Evolutionary conservation across 2,113 vertebrate genomes (phyloP).

Genomic region (Alethe diademata): DNA sequence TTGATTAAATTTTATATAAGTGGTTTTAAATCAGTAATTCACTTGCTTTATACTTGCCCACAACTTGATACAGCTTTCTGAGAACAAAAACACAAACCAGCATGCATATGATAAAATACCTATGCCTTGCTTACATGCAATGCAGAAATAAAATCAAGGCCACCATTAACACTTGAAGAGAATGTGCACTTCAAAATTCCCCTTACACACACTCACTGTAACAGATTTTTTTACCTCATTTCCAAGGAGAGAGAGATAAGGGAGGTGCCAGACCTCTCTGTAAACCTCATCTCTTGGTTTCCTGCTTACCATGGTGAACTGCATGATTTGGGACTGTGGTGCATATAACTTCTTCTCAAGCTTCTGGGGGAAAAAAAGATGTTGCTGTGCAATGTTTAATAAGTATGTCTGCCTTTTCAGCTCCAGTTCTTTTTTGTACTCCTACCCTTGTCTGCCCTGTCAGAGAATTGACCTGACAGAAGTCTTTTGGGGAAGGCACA

Average conservation of each 20-base stretch:
- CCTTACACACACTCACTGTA: neutral
- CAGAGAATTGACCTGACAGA: neutral
- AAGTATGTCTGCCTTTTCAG: neutral
- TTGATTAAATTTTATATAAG: neutral
- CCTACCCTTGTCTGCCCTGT: neutral
- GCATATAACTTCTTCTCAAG: neutral
- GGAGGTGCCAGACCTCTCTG: neutral
- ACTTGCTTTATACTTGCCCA: neutral
- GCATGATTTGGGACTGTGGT: neutral
- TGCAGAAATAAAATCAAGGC: neutral
- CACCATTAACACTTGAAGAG: neutral
- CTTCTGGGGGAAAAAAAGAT: accelerated
- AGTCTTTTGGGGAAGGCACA: neutral
- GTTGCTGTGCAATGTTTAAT: accelerated
- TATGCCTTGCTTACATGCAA: neutral
- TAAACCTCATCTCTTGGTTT: neutral
- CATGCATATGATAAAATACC: neutral
- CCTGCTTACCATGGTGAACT: neutral
- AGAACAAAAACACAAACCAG: accelerated
- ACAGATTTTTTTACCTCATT: neutral
- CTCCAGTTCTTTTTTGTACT: neutral
- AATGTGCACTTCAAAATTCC: neutral
- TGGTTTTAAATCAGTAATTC: neutral
- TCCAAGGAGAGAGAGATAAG: neutral
- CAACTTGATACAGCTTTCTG: neutral